Evolutionary conservation across 2,113 vertebrate genomes (phyloP).

Genomic region (Scatophagus argus): DNA sequence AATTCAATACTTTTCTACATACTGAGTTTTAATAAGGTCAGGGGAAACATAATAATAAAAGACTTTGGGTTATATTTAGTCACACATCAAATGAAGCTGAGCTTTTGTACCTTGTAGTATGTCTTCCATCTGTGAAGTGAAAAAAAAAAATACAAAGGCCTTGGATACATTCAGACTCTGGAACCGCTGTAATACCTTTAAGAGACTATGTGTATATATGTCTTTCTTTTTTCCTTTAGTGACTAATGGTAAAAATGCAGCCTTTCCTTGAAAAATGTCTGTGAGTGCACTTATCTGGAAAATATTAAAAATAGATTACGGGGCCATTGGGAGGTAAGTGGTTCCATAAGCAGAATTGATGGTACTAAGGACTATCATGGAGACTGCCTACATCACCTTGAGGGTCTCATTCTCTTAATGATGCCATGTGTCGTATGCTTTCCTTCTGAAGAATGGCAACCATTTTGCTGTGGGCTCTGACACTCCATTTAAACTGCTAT

Average conservation of each 20-base stretch:
- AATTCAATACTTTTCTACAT: no score
- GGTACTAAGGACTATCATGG: slow-evolving; percentile 66
- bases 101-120: neutral
- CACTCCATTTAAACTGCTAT: slow-evolving; percentile 78
- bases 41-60: no score
- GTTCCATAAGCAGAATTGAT: slow-evolving; percentile 82
- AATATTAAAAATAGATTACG: slow-evolving; percentile 85
- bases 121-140: neutral
- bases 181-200: slow-evolving; percentile 1
- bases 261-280: slow-evolving; percentile 68
- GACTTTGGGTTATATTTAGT: no score
- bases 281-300: slow-evolving; percentile 77
- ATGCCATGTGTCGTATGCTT: slow-evolving; percentile 73
- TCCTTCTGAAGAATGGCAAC: slow-evolving; percentile 74
- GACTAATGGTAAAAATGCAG: slow-evolving; percentile 50
- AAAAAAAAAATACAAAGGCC: slow-evolving; percentile 1
- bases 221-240: slow-evolving; percentile 20
- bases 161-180: slow-evolving; percentile 12
- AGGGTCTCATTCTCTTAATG: slow-evolving; percentile 79
- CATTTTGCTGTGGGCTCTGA: slow-evolving; percentile 73
- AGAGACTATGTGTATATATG: neutral
- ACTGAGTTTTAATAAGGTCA: no score
- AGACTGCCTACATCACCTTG: slow-evolving; percentile 78
- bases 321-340: slow-evolving; percentile 78
- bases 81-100: no score